A percentile compares a stretch with the other conserved stretches of the same genome.
These are phyloP conservation scores for Machimus atricapillus DNA, from an alignment of 2,888 invertebrate species.

Conservation along the genomic window DNA sequence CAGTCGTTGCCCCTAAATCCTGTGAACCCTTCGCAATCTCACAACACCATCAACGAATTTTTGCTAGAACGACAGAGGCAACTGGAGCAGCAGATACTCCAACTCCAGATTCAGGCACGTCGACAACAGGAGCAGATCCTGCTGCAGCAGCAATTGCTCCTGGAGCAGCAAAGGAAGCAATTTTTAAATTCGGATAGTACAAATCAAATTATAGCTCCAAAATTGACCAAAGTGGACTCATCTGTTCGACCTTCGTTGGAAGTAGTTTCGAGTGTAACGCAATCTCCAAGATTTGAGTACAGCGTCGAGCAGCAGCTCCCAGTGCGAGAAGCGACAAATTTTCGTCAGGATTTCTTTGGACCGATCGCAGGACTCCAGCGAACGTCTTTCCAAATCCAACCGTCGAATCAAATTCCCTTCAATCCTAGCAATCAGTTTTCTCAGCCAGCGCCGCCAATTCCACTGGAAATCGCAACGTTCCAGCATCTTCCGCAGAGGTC, in stretches of 20 bases:
- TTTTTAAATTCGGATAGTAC: slow-evolving; percentile 48
- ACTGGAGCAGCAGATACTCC: slow-evolving; percentile 73
- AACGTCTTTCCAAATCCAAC: slow-evolving; percentile 55
- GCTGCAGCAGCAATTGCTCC: slow-evolving; percentile 70
- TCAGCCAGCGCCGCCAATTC: slow-evolving; percentile 48
- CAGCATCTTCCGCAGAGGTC: slow-evolving; percentile 55
- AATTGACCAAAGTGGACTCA: slow-evolving; percentile 49
- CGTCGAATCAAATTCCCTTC: slow-evolving; percentile 57
- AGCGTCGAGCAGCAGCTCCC: slow-evolving; percentile 67
- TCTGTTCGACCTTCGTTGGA: slow-evolving; percentile 59
- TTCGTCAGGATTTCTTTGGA: slow-evolving; percentile 50
- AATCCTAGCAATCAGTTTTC: slow-evolving; percentile 50
- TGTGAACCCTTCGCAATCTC: slow-evolving; percentile 44
- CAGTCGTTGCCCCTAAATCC: slow-evolving; percentile 41
- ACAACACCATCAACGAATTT: slow-evolving; percentile 53
- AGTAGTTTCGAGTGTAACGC: slow-evolving; percentile 58
- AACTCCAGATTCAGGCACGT: slow-evolving; percentile 71
- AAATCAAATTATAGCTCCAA: slow-evolving; percentile 49
- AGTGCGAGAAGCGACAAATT: slow-evolving; percentile 66
- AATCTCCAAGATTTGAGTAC: slow-evolving; percentile 52
- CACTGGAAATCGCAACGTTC: slow-evolving; percentile 53
- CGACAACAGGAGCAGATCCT: slow-evolving; percentile 76
- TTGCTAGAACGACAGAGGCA: slow-evolving; percentile 68
- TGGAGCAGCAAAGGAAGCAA: slow-evolving; percentile 63
- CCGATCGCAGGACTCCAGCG: slow-evolving; percentile 13